Evolutionary conservation across 2,113 vertebrate species (phyloP), one percentile per base, ranked within the genome.

Genomic region (Heterochromis multidens): DNA sequence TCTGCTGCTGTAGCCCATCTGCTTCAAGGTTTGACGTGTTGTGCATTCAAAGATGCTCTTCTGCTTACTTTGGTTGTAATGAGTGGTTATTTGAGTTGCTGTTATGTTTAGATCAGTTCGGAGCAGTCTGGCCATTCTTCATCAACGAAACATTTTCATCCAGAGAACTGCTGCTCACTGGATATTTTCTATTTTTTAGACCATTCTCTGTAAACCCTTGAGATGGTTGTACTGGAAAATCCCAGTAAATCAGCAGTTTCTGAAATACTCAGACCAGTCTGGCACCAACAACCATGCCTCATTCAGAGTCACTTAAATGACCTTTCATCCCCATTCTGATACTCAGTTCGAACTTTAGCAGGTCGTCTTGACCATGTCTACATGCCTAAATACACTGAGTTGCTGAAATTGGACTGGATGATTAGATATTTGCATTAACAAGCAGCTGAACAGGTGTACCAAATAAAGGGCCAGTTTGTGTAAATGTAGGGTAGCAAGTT

Each of bases 301-400:
- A 23, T 25, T n/a, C 40, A n/a, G n/a, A n/a, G n/a, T n/a, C n/a
- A n/a, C n/a, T n/a, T n/a, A n/a, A n/a, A n/a, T n/a, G n/a, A n/a
- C n/a, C n/a, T n/a, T n/a, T n/a, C n/a, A n/a, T n/a, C n/a, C n/a
- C n/a, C n/a, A n/a, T n/a, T n/a, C n/a, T n/a, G n/a, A n/a, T n/a
- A n/a, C n/a, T n/a, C n/a, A n/a, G n/a, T n/a, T n/a, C n/a, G n/a
- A n/a, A n/a, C n/a, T n/a, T n/a, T n/a, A n/a, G n/a, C n/a, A n/a
- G n/a, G n/a, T n/a, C n/a, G n/a, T n/a, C n/a, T n/a, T n/a, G n/a
- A n/a, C n/a, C n/a, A n/a, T n/a, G n/a, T n/a, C n/a, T n/a, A n/a
- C n/a, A n/a, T 67, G 0, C 0, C 61, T 63, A 63, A 63, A 14
- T 37, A 37, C n/a, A n/a, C n/a, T n/a, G n/a, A n/a, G n/a, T n/a